These are phyloP conservation scores for Sorex araneus DNA, from an alignment of 2,113 vertebrate genomes.

Conservation along the genomic window DNA sequence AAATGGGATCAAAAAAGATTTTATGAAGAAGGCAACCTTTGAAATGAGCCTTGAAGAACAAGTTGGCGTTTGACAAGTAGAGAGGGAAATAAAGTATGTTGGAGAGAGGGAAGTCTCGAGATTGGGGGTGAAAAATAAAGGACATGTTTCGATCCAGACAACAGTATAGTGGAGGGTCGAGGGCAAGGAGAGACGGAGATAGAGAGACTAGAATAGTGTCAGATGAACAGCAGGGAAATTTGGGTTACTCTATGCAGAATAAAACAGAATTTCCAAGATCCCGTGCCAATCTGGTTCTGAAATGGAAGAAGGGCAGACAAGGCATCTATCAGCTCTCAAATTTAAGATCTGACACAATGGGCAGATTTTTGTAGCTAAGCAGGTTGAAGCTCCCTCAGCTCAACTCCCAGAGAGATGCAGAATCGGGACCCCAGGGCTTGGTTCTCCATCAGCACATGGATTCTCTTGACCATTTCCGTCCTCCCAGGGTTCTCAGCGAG, in stretches of 20 bases:
- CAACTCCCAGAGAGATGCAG: neutral
- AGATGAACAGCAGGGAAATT: neutral
- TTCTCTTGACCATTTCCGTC: slow-evolving; percentile 37
- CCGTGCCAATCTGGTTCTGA: neutral
- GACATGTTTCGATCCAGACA: neutral
- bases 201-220: neutral
- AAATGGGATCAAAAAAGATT: neutral
- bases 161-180: neutral
- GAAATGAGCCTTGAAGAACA: slow-evolving; percentile 40
- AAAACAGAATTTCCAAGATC: slow-evolving; percentile 27
- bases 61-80: slow-evolving; percentile 46
- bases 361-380: slow-evolving; percentile 50
- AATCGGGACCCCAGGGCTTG: neutral
- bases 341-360: slow-evolving; percentile 40
- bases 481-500: slow-evolving; percentile 51
- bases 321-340: slow-evolving; percentile 41
- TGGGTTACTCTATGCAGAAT: neutral
- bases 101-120: slow-evolving; percentile 21
- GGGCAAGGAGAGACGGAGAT: too few relatives aligned
- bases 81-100: slow-evolving; percentile 35
- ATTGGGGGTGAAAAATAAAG: slow-evolving; percentile 28
- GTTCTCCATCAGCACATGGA: neutral
- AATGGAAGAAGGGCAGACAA: slow-evolving; percentile 13
- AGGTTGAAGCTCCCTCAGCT: slow-evolving; percentile 55
- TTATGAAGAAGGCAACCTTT: slow-evolving; percentile 20